phyloP scores from a whole-genome alignment of 1,140 invertebrate genomes.

The Luehdorfia chinensis region DNA sequence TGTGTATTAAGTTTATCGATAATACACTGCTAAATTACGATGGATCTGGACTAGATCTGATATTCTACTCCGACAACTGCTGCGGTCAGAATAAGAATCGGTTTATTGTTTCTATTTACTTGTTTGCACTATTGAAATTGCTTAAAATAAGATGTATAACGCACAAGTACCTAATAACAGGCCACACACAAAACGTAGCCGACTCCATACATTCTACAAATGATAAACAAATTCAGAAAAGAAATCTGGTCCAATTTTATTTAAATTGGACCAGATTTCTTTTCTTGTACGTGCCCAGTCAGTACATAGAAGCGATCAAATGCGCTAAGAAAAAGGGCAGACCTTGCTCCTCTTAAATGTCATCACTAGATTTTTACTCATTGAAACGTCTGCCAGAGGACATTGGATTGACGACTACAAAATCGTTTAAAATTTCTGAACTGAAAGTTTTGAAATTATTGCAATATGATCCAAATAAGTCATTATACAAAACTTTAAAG shows the following conservation, averaged over 20 bases:
- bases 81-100: not conserved
- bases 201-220: constrained; percentile 24
- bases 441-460: too few relatives aligned
- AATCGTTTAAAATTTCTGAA: too few relatives aligned
- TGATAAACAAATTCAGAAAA: constrained; percentile 22
- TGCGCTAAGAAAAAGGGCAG: constrained; percentile 35
- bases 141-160: constrained; percentile 41
- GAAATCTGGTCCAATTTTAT: constrained; percentile 28
- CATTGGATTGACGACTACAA: too few relatives aligned
- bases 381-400: too few relatives aligned
- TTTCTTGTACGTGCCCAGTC: constrained; percentile 24
- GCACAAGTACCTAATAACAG: constrained; percentile 51
- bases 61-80: not conserved
- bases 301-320: constrained; percentile 31
- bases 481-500: too few relatives aligned
- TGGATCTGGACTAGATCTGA: too few relatives aligned
- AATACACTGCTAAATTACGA: too few relatives aligned
- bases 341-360: too few relatives aligned
- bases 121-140: constrained; percentile 29
- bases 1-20: too few relatives aligned
- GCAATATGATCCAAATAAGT: too few relatives aligned
- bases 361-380: too few relatives aligned
- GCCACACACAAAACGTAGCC: constrained; percentile 52
- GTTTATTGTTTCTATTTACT: constrained; percentile 21
- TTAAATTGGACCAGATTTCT: too few relatives aligned